Percentiles rank a stretch among this genome's conserved stretches.
These are phyloP conservation scores for Stictocephala bisonia DNA, from an alignment of 2,888 invertebrate genomes.

Conservation along the genomic window DNA sequence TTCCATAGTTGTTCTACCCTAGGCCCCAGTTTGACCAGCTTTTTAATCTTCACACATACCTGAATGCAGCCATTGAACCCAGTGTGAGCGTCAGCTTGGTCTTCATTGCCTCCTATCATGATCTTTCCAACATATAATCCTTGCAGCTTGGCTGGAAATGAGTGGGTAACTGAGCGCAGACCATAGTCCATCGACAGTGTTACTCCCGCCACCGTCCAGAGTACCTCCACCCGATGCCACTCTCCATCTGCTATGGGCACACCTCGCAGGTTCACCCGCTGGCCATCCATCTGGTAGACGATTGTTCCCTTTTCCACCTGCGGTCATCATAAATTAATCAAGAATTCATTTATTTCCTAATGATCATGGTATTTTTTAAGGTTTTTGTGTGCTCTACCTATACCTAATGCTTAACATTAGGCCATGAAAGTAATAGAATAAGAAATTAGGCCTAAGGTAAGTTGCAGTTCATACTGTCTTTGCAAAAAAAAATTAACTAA, in stretches of 20 bases:
- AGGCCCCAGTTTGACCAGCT: too few relatives aligned
- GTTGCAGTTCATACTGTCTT: too few relatives aligned
- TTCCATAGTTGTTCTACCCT: too few relatives aligned
- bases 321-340: too few relatives aligned
- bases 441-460: too few relatives aligned
- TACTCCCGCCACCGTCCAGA: slow-evolving; percentile 68
- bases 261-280: slow-evolving; percentile 73
- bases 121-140: slow-evolving; percentile 90
- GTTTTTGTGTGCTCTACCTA: too few relatives aligned
- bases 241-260: slow-evolving; percentile 75
- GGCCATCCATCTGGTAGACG: slow-evolving; percentile 80
- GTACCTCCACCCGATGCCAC: slow-evolving; percentile 92
- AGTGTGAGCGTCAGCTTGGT: slow-evolving; percentile 72
- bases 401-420: too few relatives aligned
- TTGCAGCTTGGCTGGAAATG: slow-evolving; percentile 83
- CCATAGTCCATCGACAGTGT: slow-evolving; percentile 93
- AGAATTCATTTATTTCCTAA: too few relatives aligned
- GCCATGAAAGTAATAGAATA: too few relatives aligned
- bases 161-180: slow-evolving; percentile 74
- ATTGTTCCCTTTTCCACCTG: slow-evolving; percentile 79
- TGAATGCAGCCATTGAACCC: slow-evolving; percentile 84
- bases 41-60: too few relatives aligned
- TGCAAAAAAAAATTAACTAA: too few relatives aligned
- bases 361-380: too few relatives aligned
- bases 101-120: slow-evolving; percentile 84